Base-by-base conservation (phyloP, 1,140 invertebrate species). In the Cherax quadricarinatus region DNA sequence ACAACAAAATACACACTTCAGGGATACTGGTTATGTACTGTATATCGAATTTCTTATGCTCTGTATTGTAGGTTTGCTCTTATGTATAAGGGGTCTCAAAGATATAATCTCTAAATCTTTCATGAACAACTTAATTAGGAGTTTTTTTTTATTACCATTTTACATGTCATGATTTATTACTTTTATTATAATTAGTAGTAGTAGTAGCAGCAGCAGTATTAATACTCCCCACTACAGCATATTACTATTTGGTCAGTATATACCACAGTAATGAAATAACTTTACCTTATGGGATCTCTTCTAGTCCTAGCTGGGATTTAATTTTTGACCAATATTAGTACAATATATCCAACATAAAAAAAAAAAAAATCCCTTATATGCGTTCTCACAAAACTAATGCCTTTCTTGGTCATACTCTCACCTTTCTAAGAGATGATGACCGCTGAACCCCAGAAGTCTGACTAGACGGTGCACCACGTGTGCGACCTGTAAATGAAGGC, bases 381-480 rank as follows among this genome's bases (percentile, higher is more conserved):
- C 30, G 21, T 48, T 4, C 18, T 83, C n/a, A 4, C 21, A 21
- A 60, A n/a, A 60, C 14, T 9, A 73, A 80, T 18, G 30, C 41
- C 53, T 57, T 57, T 14, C 53, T 57, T 57, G 30, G 30, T 57
- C 53, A 14, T 21, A 57, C 18, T 30, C 80, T 90, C 62, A 93
- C 93, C 89, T 94, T 93, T 89, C 93, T 92, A 30, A 93, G 91
- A 57, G 93, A 94, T 14, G 92, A 94, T 24, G 93, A 93, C 30
- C 93, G 91, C 84, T 94, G 92, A 60, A 93, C 92, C 48, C 89
- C 87, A 75, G 88, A 91, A 70, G 88, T 82, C 78, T 92, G 93
- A 90, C 93, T 93, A 89, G 92, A 93, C 24, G 92, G 51, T 83
- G 86, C 82, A 49, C 88, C 82, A 49, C 88, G 89, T 51, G 92